A percentile compares a stretch with the other conserved stretches of the same genome.
Conservation (phyloP, 2,888 invertebrate genomes). For the Pandemis cinnamomeana region DNA sequence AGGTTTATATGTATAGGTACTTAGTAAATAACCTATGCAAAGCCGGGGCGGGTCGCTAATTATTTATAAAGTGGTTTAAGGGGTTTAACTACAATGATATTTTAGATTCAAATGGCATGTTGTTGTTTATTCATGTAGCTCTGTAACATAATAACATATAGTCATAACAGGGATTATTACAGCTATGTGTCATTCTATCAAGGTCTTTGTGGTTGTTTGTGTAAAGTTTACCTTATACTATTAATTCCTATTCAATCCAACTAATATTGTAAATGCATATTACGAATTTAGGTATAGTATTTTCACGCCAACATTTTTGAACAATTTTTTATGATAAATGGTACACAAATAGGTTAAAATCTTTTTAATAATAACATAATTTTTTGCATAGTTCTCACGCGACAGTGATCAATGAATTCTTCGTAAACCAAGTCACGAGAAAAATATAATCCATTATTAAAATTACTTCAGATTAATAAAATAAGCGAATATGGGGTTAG, state of each 20-base stretch:
- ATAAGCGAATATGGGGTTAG: not conserved
- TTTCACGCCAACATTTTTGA: no score
- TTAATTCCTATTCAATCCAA: not conserved
- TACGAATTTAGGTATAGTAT: no score
- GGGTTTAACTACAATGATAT: not conserved
- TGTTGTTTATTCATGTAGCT: not conserved
- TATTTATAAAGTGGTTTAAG: not conserved
- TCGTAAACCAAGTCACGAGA: no score
- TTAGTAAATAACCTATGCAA: not conserved
- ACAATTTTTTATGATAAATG: no score
- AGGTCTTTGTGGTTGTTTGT: not conserved
- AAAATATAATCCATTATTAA: not conserved
- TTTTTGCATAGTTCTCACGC: no score
- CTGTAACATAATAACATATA: not conserved
- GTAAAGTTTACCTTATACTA: not conserved
- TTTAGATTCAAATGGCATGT: not conserved
- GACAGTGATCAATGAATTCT: no score
- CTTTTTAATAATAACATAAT: no score
- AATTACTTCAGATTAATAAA: not conserved
- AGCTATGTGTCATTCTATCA: conserved; percentile 2
- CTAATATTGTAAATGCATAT: no score
- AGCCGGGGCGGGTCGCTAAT: no score
- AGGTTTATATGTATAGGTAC: not conserved
- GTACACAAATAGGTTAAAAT: no score
- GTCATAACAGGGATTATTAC: not conserved